These are phyloP conservation scores for Babylonia areolata DNA, from an alignment of 1,140 invertebrate genomes.

Conservation along the genomic window DNA sequence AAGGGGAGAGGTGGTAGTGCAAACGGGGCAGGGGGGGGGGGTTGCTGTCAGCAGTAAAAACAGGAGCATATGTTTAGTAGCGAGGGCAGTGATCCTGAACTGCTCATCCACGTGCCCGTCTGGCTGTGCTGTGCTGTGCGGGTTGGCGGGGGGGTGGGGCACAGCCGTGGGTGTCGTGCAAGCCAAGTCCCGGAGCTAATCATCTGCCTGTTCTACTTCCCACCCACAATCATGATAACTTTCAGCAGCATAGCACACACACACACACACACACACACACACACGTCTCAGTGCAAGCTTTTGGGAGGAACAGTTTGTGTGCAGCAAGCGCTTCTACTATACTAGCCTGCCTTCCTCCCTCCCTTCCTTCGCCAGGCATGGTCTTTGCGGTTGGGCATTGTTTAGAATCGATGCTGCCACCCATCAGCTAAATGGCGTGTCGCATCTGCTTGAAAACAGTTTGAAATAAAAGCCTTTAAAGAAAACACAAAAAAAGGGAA, in stretches of 20 bases:
- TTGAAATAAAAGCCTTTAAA: background rate
- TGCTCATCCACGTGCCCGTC: background rate
- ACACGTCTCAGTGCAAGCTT: too few species aligned
- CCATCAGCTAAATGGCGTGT: background rate
- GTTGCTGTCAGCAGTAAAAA: conserved; percentile 1
- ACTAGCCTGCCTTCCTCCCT: too few species aligned
- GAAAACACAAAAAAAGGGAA: background rate
- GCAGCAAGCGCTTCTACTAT: too few species aligned
- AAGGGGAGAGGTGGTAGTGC: background rate
- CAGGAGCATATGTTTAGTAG: conserved; percentile 22
- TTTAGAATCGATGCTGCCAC: background rate
- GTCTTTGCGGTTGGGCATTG: background rate
- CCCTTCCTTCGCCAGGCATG: too few species aligned
- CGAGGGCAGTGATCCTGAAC: conserved; percentile 13
- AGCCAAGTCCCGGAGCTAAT: too few species aligned
- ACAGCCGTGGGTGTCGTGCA: background rate
- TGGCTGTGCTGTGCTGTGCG: background rate
- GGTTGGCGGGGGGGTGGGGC: background rate
- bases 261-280: too few species aligned
- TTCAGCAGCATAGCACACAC: too few species aligned
- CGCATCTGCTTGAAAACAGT: background rate
- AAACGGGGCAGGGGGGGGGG: background rate
- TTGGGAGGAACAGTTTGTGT: too few species aligned
- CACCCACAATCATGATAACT: background rate
- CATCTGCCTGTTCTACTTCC: too few species aligned